Evolutionary conservation across 2,888 invertebrate species (phyloP).

Genomic region (Sesia bembeciformis): DNA sequence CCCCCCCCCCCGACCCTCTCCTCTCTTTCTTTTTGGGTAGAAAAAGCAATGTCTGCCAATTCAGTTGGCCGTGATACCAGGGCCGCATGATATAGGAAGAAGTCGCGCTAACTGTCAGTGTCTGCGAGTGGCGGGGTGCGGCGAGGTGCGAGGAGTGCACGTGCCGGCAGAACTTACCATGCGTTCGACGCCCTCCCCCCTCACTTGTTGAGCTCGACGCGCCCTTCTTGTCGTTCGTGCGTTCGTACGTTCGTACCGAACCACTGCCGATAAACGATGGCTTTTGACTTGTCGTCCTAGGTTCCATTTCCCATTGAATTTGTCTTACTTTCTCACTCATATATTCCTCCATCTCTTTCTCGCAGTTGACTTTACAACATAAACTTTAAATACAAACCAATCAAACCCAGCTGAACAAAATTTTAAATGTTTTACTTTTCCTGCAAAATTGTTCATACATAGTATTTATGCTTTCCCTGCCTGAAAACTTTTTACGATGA

Average conservation of each 20-base stretch:
- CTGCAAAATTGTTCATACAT: no score
- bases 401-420: no score
- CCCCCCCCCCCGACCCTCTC: no score
- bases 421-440: no score
- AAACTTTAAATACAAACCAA: slow-evolving; percentile 4
- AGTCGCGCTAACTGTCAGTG: slow-evolving; percentile 36
- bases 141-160: slow-evolving; percentile 21
- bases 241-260: no score
- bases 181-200: slow-evolving; percentile 44
- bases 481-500: no score
- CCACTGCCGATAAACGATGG: slow-evolving; percentile 11
- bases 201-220: slow-evolving; percentile 55
- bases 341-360: slow-evolving; percentile 29
- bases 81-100: slow-evolving; percentile 37
- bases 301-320: slow-evolving; percentile 15
- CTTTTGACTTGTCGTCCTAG: slow-evolving; percentile 28
- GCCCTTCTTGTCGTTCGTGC: slow-evolving; percentile 18
- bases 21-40: no score
- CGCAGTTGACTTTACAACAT: slow-evolving; percentile 6
- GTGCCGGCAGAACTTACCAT: slow-evolving; percentile 61
- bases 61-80: slow-evolving; percentile 52
- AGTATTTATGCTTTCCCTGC: no score
- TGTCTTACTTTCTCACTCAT: slow-evolving; percentile 17
- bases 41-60: slow-evolving; percentile 56
- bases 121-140: slow-evolving; percentile 22